Evolutionary conservation across 2,113 vertebrate species (phyloP), one percentile per base, ranked within the genome.

Genomic region (Halcyon senegalensis): DNA sequence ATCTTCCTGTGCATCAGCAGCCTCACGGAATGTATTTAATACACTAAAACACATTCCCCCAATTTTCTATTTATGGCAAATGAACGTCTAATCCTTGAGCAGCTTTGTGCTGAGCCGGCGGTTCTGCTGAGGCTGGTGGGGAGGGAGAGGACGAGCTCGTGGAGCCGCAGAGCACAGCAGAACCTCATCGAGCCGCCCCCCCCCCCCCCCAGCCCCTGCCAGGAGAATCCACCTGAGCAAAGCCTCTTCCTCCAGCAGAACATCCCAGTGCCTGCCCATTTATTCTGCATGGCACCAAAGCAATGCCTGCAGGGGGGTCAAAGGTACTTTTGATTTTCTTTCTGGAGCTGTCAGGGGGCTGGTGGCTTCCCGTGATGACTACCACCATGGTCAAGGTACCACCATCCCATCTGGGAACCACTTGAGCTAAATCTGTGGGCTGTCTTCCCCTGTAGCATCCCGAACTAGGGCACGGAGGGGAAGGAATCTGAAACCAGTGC

Each of bases 61-160:
- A 21, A 0, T 81, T 75, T 93, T 58, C 92, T 96, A 93, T 97
- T 94, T 94, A 19, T 94, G 90, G 93, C 69, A 93, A 84, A 87
- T 4, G 69, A 94, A 58, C 3, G 37, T 63, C 90, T 90, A 13
- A 92, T 87, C 84, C 93, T 86, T 16, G 59, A 89, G 87, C 89
- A 14, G 93, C 51, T 72, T 76, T 66, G 70, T 63, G 94, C 95
- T 89, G 95, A 94, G 95, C 85, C 4, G 13, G 89, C 19, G 0
- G 35, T 78, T 85, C 93, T 74, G 79, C 14, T 14, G 78, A 25
- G 76, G 94, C 87, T 41, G 68, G 35, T 9, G 59, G 74, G 80
- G 79, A 80, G 76, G 90, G 73, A 90, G 44, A 76, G 77, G 51
- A 63, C 0, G 5, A 63, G 41, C 17, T 78, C 5, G 2, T 6